phyloP scores from a whole-genome alignment of 2,797 vertebrate species.

The Premnoplex brunnescens region DNA sequence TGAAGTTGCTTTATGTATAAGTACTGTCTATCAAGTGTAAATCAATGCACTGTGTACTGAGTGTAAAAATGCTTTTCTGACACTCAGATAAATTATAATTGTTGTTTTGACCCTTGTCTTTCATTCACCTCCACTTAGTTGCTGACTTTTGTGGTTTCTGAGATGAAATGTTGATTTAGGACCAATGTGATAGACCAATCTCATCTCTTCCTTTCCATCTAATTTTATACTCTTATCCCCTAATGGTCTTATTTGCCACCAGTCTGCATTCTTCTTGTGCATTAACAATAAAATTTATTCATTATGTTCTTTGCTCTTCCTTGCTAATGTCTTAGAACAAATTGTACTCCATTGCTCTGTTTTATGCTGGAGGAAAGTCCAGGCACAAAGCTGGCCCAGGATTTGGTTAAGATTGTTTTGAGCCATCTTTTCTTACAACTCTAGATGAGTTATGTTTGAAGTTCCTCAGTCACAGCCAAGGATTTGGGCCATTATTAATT shows the following conservation, averaged over 20 bases:
- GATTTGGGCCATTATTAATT: conserved; percentile 34
- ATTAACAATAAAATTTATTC: conserved; percentile 43
- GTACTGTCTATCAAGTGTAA: conserved; percentile 1
- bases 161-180: conserved; percentile 47
- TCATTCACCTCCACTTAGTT: conserved; percentile 15
- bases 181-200: conserved; percentile 3
- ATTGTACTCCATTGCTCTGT: conserved; percentile 30
- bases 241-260: conserved; percentile 55
- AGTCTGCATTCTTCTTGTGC: conserved; percentile 25
- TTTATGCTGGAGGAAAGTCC: conserved; percentile 14
- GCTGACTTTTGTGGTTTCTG: conserved; percentile 53
- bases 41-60: background rate
- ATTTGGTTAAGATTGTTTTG: conserved; percentile 30
- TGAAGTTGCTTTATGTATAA: conserved; percentile 6
- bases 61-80: conserved; percentile 37
- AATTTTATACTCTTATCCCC: conserved; percentile 37
- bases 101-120: conserved; percentile 37
- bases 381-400: conserved; percentile 42
- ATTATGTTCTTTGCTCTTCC: conserved; percentile 26
- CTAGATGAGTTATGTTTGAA: background rate
- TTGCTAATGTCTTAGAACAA: conserved; percentile 50
- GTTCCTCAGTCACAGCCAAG: conserved; percentile 14
- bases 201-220: conserved; percentile 40
- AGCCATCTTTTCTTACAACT: conserved; percentile 15
- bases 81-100: background rate